These are phyloP conservation scores for Platysteira castanea DNA, from an alignment of 2,113 vertebrate genomes.

Conservation along the genomic window DNA sequence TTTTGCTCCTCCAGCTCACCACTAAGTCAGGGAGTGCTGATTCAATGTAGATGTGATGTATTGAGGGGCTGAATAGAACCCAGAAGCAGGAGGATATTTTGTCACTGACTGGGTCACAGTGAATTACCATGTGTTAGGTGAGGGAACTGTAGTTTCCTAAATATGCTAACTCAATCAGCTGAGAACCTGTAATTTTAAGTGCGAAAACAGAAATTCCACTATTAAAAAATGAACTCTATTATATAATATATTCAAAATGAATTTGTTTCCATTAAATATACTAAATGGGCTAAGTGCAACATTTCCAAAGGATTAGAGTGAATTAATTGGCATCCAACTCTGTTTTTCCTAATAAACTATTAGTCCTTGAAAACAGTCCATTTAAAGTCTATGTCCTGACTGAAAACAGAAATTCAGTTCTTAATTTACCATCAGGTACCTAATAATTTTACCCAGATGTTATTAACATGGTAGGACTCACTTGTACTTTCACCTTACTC, in stretches of 20 bases:
- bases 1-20: neutral
- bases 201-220: neutral
- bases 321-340: neutral
- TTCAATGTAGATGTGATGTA: neutral
- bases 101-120: neutral
- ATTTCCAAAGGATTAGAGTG: neutral
- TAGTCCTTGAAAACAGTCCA: neutral
- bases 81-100: neutral
- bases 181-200: neutral
- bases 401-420: neutral
- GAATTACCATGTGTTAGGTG: neutral
- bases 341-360: neutral
- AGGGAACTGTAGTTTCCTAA: neutral
- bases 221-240: neutral
- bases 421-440: neutral
- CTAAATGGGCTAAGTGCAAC: neutral
- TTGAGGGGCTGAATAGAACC: neutral
- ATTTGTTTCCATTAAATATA: neutral
- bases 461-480: neutral
- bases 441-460: neutral
- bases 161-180: neutral
- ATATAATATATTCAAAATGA: neutral
- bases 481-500: neutral
- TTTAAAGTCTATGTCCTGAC: neutral
- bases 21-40: neutral